phyloP scores from a whole-genome alignment of 2,113 vertebrate species.

The Nyctereutes procyonoides region DNA sequence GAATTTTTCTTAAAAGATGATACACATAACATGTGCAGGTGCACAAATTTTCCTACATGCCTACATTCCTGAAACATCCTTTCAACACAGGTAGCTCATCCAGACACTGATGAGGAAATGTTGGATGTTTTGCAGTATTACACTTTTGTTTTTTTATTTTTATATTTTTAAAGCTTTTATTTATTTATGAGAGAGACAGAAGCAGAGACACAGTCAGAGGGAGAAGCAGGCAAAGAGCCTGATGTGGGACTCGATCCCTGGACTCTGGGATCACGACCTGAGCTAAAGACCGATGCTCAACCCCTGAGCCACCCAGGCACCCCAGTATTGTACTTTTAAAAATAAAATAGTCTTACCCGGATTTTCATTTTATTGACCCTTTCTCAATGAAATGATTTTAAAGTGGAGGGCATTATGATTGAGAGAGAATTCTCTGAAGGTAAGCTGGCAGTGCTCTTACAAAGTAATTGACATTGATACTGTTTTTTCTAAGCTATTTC shows the following conservation, averaged over 20 bases:
- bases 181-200: too few relatives aligned
- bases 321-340: neutral
- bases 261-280: too few relatives aligned
- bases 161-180: too few relatives aligned
- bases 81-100: neutral
- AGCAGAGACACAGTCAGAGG: too few relatives aligned
- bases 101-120: neutral
- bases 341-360: neutral
- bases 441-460: neutral
- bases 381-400: constrained; percentile 16
- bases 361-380: neutral
- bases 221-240: too few relatives aligned
- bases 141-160: neutral
- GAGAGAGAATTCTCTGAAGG: neutral
- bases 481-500: neutral
- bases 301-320: too few relatives aligned
- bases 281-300: too few relatives aligned
- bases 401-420: neutral
- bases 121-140: neutral
- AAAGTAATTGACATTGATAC: neutral
- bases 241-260: too few relatives aligned
- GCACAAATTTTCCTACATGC: neutral
- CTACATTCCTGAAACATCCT: too few relatives aligned
- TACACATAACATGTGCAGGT: too few relatives aligned
- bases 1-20: neutral